A percentile compares a stretch with the other conserved stretches of the same genome.
Evolutionary conservation across 1,140 invertebrate species (phyloP).

Genomic region (Drosophila repletoides): DNA sequence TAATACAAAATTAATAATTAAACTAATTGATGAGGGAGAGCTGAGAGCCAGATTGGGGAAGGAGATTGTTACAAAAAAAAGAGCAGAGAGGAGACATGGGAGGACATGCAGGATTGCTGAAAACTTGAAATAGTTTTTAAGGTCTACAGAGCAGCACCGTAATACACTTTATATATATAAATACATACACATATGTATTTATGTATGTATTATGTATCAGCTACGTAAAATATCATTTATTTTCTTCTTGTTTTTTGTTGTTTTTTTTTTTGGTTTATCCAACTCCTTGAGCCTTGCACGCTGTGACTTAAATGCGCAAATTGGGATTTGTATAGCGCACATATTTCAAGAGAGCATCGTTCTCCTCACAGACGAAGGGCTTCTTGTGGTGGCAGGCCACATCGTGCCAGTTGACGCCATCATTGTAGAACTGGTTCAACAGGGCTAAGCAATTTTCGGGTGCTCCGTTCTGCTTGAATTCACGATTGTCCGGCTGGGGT

Average conservation of each 20-base stretch:
- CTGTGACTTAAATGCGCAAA: conserved; percentile 86
- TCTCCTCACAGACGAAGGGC: conserved; percentile 92
- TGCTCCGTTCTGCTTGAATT: conserved; percentile 89
- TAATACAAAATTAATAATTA: conserved; percentile 79
- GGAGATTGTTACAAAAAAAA: conserved; percentile 49
- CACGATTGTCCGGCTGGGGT: conserved; percentile 92
- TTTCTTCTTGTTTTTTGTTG: too few species aligned
- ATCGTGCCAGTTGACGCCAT: conserved; percentile 93
- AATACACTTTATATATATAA: not conserved
- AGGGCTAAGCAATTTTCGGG: conserved; percentile 91
- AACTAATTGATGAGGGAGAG: conserved; percentile 56
- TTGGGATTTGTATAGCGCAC: conserved; percentile 90
- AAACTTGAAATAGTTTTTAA: conserved; percentile 21
- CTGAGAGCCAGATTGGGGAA: conserved; percentile 40
- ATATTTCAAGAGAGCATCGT: conserved; percentile 90
- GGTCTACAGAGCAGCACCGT: conserved; percentile 26
- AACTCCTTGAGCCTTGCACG: conserved; percentile 33
- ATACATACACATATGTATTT: not conserved
- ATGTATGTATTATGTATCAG: conserved; percentile 2
- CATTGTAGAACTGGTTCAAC: conserved; percentile 93
- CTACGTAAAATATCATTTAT: conserved; percentile 71
- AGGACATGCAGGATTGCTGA: conserved; percentile 39
- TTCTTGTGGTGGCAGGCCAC: conserved; percentile 93
- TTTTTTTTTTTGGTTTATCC: too few species aligned
- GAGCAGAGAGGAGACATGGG: too few species aligned